Evolutionary conservation across 2,888 invertebrate genomes (phyloP), one percentile per base, ranked within the genome.

Genomic region (Ormyrus thymus): DNA sequence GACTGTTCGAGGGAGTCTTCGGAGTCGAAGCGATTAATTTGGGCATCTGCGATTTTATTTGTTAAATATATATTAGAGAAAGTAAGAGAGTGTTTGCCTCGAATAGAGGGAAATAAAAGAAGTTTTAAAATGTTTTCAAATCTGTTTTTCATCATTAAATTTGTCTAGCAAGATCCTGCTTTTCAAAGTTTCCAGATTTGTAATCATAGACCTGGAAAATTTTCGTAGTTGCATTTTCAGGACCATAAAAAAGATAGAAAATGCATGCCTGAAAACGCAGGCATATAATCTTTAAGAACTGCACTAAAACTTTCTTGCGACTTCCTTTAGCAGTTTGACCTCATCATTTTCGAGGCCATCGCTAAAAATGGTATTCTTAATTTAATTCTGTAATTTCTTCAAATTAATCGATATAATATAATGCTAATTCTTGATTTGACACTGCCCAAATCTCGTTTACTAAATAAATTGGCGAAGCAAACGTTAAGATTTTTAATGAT

Each of bases 271-370:
- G n/a, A 8, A 8, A 62, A 48, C n/a, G n/a, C 13, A 48, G n/a
- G 48, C n/a, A 62, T 48, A 62, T 62, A 62, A 13, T 8, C 48
- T 62, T 7, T 62, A 48, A 13, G 48, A 62, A 62, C 7, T 62
- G 48, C 48, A 62, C 11, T 48, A 62, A 48, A 48, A 62, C 62
- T 62, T 62, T 48, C 6, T n/a, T 45, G 48, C 13, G 7, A 48
- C n/a, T 46, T 62, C 13, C n/a, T 43, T 45, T 62, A n/a, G 48
- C n/a, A 62, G 62, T 62, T 62, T 62, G 48, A 61, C 46, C 6
- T 8, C 6, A 13, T 46, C 10, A 48, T 48, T n/a, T 62, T 46
- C 10, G 48, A n/a, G n/a, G 46, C 48, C 62, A 48, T 13, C 48
- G 8, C 3, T 48, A 13, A 62, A 62, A 62, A 62, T 9, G 13